A percentile compares a stretch with the other conserved stretches of the same genome.
Conservation (phyloP, 2,888 invertebrate species). For the Chironomus riparius region DNA sequence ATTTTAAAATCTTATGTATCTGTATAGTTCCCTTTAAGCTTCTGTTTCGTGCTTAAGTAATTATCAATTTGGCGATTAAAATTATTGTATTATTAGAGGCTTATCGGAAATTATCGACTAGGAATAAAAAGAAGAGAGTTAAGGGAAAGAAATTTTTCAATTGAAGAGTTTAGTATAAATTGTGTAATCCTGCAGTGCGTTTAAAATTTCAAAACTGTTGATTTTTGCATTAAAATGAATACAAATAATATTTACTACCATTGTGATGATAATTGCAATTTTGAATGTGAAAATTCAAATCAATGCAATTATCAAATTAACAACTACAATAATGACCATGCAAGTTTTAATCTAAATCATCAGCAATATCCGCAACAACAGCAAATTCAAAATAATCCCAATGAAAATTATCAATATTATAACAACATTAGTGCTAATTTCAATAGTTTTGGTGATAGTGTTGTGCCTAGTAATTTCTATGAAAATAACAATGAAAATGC, state of each 20-base stretch:
- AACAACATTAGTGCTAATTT: not conserved
- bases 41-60: not conserved
- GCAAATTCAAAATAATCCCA: not conserved
- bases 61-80: not conserved
- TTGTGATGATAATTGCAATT: slow-evolving; percentile 1
- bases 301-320: not conserved
- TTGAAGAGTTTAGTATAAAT: not conserved
- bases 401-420: not conserved
- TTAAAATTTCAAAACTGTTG: not conserved
- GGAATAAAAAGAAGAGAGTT: not conserved
- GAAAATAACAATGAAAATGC: not conserved
- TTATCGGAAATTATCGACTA: not conserved
- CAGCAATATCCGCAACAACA: not conserved
- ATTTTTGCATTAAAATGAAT: not conserved
- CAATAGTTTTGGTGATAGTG: not conserved
- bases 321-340: not conserved
- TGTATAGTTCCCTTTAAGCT: not conserved
- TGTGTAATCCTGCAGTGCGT: not conserved
- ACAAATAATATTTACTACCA: not conserved
- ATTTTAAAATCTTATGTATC: not conserved
- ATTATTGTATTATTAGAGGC: not conserved
- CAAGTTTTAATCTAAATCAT: not conserved
- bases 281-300: not conserved
- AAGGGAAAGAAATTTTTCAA: not conserved
- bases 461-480: not conserved